A percentile compares a stretch with the other conserved stretches of the same genome.
Conservation (phyloP, 2,888 invertebrate genomes). For the Ochlodes sylvanus region DNA sequence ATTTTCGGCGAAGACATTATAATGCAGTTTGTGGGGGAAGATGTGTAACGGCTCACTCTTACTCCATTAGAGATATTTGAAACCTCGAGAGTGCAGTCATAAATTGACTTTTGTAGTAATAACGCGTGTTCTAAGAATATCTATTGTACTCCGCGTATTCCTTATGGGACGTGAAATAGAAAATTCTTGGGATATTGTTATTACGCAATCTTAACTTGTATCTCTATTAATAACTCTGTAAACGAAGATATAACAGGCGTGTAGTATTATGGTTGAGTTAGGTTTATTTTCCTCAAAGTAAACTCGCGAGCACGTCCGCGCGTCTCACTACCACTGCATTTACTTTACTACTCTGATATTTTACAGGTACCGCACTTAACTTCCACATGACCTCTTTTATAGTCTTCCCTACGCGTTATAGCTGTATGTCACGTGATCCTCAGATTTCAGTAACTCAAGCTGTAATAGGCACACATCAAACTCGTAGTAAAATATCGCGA, state of each 20-base stretch:
- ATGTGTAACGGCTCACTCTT: constrained; percentile 81
- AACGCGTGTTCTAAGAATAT: constrained; percentile 70
- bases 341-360: constrained; percentile 84
- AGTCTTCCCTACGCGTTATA: constrained; percentile 78
- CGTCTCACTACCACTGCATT: constrained; percentile 73
- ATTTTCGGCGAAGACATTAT: constrained; percentile 83
- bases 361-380: constrained; percentile 83
- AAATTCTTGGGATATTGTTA: constrained; percentile 3
- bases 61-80: constrained; percentile 84
- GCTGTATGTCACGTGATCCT: constrained; percentile 78
- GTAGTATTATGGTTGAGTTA: constrained; percentile 27
- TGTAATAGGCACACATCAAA: background rate
- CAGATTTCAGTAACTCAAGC: constrained; percentile 48
- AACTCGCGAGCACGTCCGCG: constrained; percentile 68
- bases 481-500: background rate
- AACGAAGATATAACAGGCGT: background rate
- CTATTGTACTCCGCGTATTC: constrained; percentile 55
- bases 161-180: constrained; percentile 15
- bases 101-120: constrained; percentile 82
- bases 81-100: constrained; percentile 83
- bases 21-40: constrained; percentile 84
- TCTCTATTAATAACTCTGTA: background rate
- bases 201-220: background rate
- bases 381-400: constrained; percentile 82
- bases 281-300: constrained; percentile 25